phyloP scores from a whole-genome alignment of 92 coral and sea anemone species.

The Porites divaricata region DNA sequence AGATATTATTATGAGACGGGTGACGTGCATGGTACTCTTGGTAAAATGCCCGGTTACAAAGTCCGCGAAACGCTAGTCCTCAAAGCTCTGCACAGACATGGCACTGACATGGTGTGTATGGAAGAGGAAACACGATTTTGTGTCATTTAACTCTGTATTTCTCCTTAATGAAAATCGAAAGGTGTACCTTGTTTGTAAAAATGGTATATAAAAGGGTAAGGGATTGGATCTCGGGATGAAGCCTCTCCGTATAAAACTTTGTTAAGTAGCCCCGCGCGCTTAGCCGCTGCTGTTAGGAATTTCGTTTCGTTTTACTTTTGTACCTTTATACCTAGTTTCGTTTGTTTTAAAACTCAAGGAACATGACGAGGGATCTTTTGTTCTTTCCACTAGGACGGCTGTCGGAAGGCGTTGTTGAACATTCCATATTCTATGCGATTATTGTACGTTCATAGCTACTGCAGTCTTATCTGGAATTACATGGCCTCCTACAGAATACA shows the following conservation, averaged over 20 bases:
- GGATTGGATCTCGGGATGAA: no score
- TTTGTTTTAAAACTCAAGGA: background rate
- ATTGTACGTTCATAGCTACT: conserved; percentile 80
- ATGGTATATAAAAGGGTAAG: no score
- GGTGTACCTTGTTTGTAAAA: no score
- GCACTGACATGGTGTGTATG: conserved; percentile 67
- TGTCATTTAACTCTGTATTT: no score
- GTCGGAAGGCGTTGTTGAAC: conserved; percentile 80
- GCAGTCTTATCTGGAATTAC: conserved; percentile 84
- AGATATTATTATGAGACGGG: conserved; percentile 81
- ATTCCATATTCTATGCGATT: conserved; percentile 85
- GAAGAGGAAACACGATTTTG: background rate
- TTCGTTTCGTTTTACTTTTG: no score
- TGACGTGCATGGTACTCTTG: conserved; percentile 77
- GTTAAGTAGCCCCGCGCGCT: no score
- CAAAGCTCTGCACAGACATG: conserved; percentile 86
- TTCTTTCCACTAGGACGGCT: conserved; percentile 70
- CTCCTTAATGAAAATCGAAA: no score
- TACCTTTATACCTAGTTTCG: background rate
- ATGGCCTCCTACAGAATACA: conserved; percentile 73
- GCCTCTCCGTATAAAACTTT: no score
- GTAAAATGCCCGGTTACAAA: conserved; percentile 75
- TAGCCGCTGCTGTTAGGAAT: no score
- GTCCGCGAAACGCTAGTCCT: conserved; percentile 77
- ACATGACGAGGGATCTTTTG: no score